These are phyloP conservation scores for Timema cristinae DNA, from an alignment of 2,888 invertebrate genomes.

Conservation along the genomic window DNA sequence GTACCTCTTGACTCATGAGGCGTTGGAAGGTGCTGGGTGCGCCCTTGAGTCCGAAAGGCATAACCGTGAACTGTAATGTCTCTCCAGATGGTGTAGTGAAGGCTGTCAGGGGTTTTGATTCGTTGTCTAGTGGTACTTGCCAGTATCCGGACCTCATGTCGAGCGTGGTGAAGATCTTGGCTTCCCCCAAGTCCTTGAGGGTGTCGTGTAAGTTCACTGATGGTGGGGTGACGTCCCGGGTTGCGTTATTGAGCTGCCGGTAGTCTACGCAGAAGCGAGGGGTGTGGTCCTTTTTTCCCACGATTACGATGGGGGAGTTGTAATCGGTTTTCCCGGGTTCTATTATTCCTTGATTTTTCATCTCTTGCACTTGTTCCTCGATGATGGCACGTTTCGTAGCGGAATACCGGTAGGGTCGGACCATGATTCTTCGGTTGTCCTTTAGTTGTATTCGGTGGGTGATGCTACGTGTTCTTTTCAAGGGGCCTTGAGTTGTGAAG, in stretches of 20 bases:
- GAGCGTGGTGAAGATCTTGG: conserved; percentile 24
- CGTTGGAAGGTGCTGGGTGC: not conserved
- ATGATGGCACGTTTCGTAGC: not conserved
- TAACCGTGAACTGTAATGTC: not conserved
- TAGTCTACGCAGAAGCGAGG: conserved; percentile 29
- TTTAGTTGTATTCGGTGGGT: not conserved
- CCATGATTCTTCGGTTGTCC: not conserved
- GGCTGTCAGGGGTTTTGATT: conserved; percentile 23
- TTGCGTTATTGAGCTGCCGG: conserved; percentile 22
- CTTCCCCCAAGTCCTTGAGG: conserved; percentile 20
- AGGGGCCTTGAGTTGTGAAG: not conserved
- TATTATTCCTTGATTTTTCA: not conserved
- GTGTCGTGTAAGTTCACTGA: conserved; percentile 24
- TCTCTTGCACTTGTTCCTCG: not conserved
- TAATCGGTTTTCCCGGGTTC: conserved; percentile 11
- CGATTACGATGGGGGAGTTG: conserved; percentile 22
- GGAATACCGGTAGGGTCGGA: not conserved
- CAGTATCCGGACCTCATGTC: conserved; percentile 28
- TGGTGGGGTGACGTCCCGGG: conserved; percentile 17
- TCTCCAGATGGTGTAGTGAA: conserved; percentile 24
- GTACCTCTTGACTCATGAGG: not conserved
- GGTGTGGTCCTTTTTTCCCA: conserved; percentile 29
- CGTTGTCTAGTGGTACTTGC: conserved; percentile 23
- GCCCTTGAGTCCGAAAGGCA: not conserved
- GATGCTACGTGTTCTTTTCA: not conserved